phyloP scores from a whole-genome alignment of 1,140 invertebrate species.

The Samia ricini region DNA sequence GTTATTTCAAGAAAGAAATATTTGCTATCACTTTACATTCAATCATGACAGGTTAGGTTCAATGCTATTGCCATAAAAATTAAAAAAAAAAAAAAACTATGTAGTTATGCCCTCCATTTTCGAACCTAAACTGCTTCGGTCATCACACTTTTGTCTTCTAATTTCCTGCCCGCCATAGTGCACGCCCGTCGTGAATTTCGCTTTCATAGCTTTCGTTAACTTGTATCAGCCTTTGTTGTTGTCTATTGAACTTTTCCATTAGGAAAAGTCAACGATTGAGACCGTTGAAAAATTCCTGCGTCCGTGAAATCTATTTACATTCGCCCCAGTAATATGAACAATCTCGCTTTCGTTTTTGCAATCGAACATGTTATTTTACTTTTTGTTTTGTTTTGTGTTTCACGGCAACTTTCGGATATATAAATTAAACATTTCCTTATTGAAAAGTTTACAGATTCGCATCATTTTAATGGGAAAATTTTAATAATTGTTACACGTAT shows the following conservation, averaged over 20 bases:
- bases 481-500: slow-evolving; percentile 62
- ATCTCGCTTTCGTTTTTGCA: slow-evolving; percentile 51
- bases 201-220: slow-evolving; percentile 72
- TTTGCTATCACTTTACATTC: too few relatives aligned
- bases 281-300: slow-evolving; percentile 61
- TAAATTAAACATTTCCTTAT: slow-evolving; percentile 66
- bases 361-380: slow-evolving; percentile 48
- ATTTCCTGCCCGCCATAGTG: slow-evolving; percentile 69
- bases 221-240: slow-evolving; percentile 72
- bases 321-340: slow-evolving; percentile 42
- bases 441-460: slow-evolving; percentile 51
- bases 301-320: slow-evolving; percentile 13
- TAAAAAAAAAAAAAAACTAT: slow-evolving; percentile 19
- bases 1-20: too few relatives aligned
- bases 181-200: slow-evolving; percentile 67
- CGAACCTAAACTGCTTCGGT: slow-evolving; percentile 64
- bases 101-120: slow-evolving; percentile 62
- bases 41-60: background rate
- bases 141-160: slow-evolving; percentile 75
- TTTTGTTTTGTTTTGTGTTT: slow-evolving; percentile 50
- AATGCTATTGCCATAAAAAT: background rate
- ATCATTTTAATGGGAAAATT: slow-evolving; percentile 39
- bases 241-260: slow-evolving; percentile 74
- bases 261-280: slow-evolving; percentile 66
- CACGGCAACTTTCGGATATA: slow-evolving; percentile 42